Percentiles rank a stretch among this genome's conserved stretches.
Evolutionary conservation across 2,888 invertebrate genomes (phyloP).

Genomic region (Rhabditophanes sp.): DNA sequence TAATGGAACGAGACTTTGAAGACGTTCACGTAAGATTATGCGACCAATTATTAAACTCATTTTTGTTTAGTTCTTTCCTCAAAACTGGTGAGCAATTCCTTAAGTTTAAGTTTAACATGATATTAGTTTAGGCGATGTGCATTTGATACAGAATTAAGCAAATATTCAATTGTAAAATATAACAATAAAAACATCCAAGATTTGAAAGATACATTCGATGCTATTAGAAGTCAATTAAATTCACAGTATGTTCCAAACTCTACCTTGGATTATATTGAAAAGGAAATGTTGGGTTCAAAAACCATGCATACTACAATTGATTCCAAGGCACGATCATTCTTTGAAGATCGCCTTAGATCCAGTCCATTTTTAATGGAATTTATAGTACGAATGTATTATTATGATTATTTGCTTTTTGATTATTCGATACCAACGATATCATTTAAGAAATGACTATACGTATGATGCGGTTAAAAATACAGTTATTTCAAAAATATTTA

Average conservation of each 20-base stretch:
- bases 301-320: constrained; percentile 26
- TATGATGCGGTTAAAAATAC: too few relatives aligned
- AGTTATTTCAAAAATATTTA: too few relatives aligned
- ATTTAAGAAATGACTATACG: too few relatives aligned
- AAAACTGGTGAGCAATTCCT: constrained; percentile 24
- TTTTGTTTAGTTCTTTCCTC: constrained; percentile 25
- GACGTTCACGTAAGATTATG: too few relatives aligned
- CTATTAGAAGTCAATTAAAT: constrained; percentile 3
- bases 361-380: constrained; percentile 36
- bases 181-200: constrained; percentile 3
- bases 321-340: constrained; percentile 18
- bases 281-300: constrained; percentile 18
- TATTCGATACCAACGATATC: constrained; percentile 25
- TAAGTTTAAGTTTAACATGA: background rate
- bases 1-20: constrained; percentile 20
- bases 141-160: too few relatives aligned
- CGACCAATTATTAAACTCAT: too few relatives aligned
- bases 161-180: too few relatives aligned
- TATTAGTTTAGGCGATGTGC: constrained; percentile 26
- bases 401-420: constrained; percentile 24
- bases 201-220: constrained; percentile 3
- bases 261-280: constrained; percentile 16
- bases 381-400: constrained; percentile 33
- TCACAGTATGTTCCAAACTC: constrained; percentile 12
- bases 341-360: constrained; percentile 18